phyloP scores from a whole-genome alignment of 2,113 vertebrate species.

The Embiotoca jacksoni region DNA sequence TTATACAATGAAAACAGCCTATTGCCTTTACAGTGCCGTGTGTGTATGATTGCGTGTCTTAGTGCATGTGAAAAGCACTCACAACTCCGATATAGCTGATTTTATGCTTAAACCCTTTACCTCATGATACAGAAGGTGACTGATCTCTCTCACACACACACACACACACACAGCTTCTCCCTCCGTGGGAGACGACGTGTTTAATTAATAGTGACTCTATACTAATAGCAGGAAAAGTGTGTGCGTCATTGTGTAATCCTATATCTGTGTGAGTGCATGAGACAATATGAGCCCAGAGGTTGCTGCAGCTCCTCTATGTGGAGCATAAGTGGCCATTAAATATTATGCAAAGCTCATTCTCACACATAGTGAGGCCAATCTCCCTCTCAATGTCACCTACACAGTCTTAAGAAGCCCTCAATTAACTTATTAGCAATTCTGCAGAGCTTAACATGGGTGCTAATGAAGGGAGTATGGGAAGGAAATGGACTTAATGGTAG shows the following conservation, averaged over 20 bases:
- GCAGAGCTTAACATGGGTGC: slow-evolving; percentile 65
- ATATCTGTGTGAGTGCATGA: slow-evolving; percentile 16
- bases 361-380: slow-evolving; percentile 65
- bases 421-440: slow-evolving; percentile 76
- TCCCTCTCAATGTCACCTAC: slow-evolving; percentile 79
- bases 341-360: slow-evolving; percentile 77
- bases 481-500: slow-evolving; percentile 59
- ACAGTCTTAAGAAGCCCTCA: slow-evolving; percentile 77
- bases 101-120: slow-evolving; percentile 31
- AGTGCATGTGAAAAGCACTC: neutral
- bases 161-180: slow-evolving; percentile 15
- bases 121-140: slow-evolving; percentile 36
- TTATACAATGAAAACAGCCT: slow-evolving; percentile 7
- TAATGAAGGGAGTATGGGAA: slow-evolving; percentile 66
- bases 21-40: slow-evolving; percentile 6
- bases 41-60: neutral
- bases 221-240: slow-evolving; percentile 36
- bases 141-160: slow-evolving; percentile 32
- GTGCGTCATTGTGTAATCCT: slow-evolving; percentile 16
- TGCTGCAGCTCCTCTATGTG: slow-evolving; percentile 29
- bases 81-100: slow-evolving; percentile 29
- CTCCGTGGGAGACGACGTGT: slow-evolving; percentile 50
- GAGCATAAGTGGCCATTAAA: slow-evolving; percentile 62
- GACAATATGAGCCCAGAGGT: slow-evolving; percentile 32
- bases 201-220: slow-evolving; percentile 77